Base-by-base conservation (phyloP, 2,888 invertebrate genomes). In the Brenthis ino region DNA sequence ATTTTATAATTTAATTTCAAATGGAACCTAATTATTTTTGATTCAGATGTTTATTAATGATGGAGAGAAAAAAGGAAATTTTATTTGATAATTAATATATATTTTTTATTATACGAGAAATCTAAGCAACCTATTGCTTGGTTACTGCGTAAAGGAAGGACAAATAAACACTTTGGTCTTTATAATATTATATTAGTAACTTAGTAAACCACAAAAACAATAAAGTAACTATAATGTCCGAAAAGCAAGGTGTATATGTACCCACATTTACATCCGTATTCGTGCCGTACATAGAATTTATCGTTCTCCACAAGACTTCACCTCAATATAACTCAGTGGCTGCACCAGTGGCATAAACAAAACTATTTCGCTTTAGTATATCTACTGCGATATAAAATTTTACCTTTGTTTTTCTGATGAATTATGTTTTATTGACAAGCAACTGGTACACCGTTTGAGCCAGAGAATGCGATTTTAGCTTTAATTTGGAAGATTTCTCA, bases 261-360 rank as follows among this genome's bases (percentile, higher is more conserved):
- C 16, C 24, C 4, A 43, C 63, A 53, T 47, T 43, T 47, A 11
- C 28, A 54, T 33, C 54, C 48, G 28, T 54, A 57, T 57, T 51
- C 43, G 54, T 61, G 55, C 20, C 37, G 63, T 57, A 57, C 48
- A 67, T 48, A 28, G 48, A 67, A 69, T 69, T 69, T 64, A 69
- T 67, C 48, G 61, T 28, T 63, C 53, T 61, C 69, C 63, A 57
- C 67, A 67, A 66, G 33, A 55, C 61, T 67, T 54, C 69, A 47
- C 53, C 54, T 54, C 47, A 33, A 67, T 24, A 57, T 69, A 67
- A 69, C 67, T 69, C 56, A 65, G 57, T 47, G 64, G 58, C 54
- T 37, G 47, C 56, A 56, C 51, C 33, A 60, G 48, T 20, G 53
- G 28, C 13, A 37, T 16, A 61, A 66, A 61, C 51, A 47, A 54